Percentiles rank a stretch among this genome's conserved stretches.
Conservation (phyloP, 2,113 vertebrate species). For the Saimiri boliviensis region DNA sequence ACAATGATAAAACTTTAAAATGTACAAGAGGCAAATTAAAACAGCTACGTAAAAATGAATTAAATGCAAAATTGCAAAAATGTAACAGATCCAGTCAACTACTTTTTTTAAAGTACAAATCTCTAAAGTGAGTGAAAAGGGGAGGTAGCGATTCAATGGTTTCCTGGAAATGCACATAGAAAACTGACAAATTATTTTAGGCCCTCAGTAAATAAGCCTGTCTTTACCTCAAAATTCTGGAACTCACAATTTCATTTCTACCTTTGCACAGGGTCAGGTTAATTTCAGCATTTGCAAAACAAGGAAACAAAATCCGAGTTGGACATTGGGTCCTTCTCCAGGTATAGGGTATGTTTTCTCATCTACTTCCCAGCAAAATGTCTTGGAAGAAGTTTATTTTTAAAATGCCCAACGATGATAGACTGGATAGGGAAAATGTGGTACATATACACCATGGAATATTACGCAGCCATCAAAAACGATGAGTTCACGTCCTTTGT, state of each 20-base stretch:
- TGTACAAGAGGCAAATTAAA: not conserved
- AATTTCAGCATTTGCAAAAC: not conserved
- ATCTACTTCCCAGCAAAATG: not conserved
- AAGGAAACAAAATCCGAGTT: not conserved
- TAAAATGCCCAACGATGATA: too few relatives aligned
- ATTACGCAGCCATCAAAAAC: too few relatives aligned
- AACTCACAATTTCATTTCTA: not conserved
- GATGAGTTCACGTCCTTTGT: too few relatives aligned
- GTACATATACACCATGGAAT: too few relatives aligned
- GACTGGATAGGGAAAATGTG: too few relatives aligned
- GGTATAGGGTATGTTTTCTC: too few relatives aligned
- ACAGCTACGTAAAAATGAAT: not conserved
- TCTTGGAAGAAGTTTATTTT: accelerated
- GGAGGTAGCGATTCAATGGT: too few relatives aligned
- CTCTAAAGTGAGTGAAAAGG: not conserved
- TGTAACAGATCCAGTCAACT: not conserved
- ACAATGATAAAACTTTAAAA: not conserved
- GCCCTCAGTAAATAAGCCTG: not conserved
- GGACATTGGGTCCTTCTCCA: accelerated
- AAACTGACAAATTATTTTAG: not conserved
- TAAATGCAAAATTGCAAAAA: not conserved
- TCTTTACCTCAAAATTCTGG: not conserved
- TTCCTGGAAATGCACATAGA: not conserved
- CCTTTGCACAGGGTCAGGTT: not conserved
- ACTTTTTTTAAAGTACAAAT: not conserved